Conservation (phyloP, 2,797 vertebrate species). For the Prionace glauca region DNA sequence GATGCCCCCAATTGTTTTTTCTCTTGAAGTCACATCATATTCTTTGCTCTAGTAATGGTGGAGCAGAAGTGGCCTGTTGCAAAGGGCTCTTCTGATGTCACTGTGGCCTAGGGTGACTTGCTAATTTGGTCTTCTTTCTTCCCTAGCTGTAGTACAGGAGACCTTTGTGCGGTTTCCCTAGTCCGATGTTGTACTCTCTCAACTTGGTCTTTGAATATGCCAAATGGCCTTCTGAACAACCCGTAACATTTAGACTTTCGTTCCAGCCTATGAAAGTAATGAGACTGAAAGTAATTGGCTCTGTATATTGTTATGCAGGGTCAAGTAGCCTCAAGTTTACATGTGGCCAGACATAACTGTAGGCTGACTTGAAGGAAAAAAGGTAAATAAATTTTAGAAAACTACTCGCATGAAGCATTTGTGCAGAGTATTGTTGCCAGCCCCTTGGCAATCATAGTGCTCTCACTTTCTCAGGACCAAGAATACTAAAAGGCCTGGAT, state of each 20-base stretch:
- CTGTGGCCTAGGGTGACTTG: too few species aligned
- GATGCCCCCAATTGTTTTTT: neutral
- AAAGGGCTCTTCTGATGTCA: too few species aligned
- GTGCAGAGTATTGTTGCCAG: neutral
- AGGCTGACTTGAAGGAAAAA: neutral
- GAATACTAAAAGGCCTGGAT: too few species aligned
- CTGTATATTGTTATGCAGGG: neutral
- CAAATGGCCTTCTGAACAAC: neutral
- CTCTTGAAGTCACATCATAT: too few species aligned
- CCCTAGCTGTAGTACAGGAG: neutral
- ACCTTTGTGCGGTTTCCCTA: neutral
- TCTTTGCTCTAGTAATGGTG: too few species aligned
- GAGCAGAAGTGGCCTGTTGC: too few species aligned
- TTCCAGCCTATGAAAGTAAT: neutral
- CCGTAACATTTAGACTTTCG: neutral
- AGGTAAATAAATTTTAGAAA: neutral
- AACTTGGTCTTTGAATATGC: neutral
- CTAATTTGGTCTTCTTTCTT: neutral
- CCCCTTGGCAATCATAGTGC: neutral
- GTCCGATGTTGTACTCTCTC: too few species aligned
- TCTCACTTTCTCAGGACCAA: neutral
- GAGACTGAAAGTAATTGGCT: neutral
- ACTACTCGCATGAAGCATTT: neutral
- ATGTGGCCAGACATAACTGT: neutral
- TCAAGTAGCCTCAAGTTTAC: neutral